A percentile compares a stretch with the other conserved stretches of the same genome.
These are phyloP conservation scores for Odontophorus gujanensis DNA, from an alignment of 2,113 vertebrate genomes.

Conservation along the genomic window DNA sequence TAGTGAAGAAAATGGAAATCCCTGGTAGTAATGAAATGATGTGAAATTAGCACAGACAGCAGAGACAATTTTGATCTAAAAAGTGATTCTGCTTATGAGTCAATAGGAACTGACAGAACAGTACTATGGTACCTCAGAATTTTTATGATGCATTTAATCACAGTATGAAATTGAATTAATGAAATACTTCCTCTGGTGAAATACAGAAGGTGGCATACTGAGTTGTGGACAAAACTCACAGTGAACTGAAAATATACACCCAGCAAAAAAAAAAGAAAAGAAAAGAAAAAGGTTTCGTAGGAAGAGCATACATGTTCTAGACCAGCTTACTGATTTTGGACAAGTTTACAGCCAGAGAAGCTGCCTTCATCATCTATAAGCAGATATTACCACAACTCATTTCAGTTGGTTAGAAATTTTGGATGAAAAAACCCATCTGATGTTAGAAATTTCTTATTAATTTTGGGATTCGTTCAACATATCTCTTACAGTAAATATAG, in stretches of 20 bases:
- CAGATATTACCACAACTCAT: neutral
- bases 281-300: neutral
- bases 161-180: neutral
- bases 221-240: neutral
- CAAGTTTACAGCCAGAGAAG: neutral
- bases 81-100: neutral
- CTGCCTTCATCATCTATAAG: neutral
- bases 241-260: neutral
- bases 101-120: neutral
- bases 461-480: neutral
- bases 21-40: neutral
- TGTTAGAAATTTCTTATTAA: neutral
- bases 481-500: neutral
- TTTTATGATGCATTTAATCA: neutral
- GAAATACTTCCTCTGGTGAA: neutral
- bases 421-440: neutral
- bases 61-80: neutral
- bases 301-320: neutral
- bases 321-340: neutral
- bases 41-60: neutral
- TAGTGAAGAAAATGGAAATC: neutral
- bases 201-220: neutral
- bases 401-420: neutral
- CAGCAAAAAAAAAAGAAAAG: neutral
- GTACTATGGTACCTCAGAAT: neutral